A percentile compares a stretch with the other conserved stretches of the same genome.
Evolutionary conservation across 1,140 invertebrate genomes (phyloP).

Genomic region (honey bee (Apis mellifera)): Amel_HAv3.1 CM009931.2:4584001-4584500

Average conservation of each 20-base stretch:
- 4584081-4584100: conserved; percentile 96
- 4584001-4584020: conserved; percentile 98
- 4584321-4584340: conserved; percentile 93
- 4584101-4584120: conserved; percentile 91
- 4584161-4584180: no score
- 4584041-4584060: conserved; percentile 98
- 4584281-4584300: conserved; percentile 96
- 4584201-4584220: conserved; percentile 84
- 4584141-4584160: neutral
- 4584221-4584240: conserved; percentile 97
- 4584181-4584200: neutral
- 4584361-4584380: conserved; percentile 5
- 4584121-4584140: neutral
- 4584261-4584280: conserved; percentile 98
- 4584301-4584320: conserved; percentile 97
- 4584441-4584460: conserved; percentile 94
- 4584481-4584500: conserved; percentile 88
- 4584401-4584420: neutral
- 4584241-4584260: conserved; percentile 97
- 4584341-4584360: neutral
- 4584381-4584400: no score
- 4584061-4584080: conserved; percentile 97
- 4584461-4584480: conserved; percentile 92
- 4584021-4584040: conserved; percentile 98
- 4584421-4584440: conserved; percentile 46